Base-by-base conservation (phyloP, 1,140 invertebrate genomes). In the Pseudomyrmex cubaensis region DNA sequence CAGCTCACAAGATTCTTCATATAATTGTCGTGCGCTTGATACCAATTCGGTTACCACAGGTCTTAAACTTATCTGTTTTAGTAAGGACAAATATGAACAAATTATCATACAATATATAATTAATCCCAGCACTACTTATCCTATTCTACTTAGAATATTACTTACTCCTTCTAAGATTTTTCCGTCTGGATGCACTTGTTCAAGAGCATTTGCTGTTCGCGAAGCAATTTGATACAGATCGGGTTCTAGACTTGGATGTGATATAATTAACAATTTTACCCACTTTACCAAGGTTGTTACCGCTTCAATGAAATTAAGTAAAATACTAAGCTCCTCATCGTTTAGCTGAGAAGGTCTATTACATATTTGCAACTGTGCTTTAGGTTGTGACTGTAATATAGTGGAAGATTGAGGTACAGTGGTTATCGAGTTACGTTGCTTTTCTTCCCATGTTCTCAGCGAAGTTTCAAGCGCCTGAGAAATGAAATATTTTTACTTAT, bases 361-460 rank as follows among this genome's bases (percentile, higher is more conserved):
- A 13, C 90, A 89, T 17, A 90, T 9, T 70, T 89, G 87, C n/a
- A 87, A 86, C 9, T 91, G 87, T 52, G 69, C 22, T 64, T 83
- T 84, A 17, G 84, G 87, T 15, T 80, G 93, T 48, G 94, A 92
- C 15, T 93, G 92, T 13, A 91, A 88, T 13, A 92, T 90, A 13
- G 88, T 93, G 25, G 93, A 93, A 4, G 93, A 93, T 64, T 94
- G 93, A 80, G 88, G 92, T 82, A 92, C 90, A 66, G 85, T 87
- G 93, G 84, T 95, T 91, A 91, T 94, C 93, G 84, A 94, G 91
- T 90, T 96, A 93, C 96, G 96, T 92, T 98, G 98, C 92, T 99
- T 99, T 93, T 99, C 98, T 90, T 99, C 98, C 98, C 98, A 99
- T 0, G 97, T 95, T 95, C 97, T 97, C 35, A 99, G 94, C 3